Evolutionary conservation across 1,140 invertebrate genomes (phyloP).

Genomic region (Macrosteles quadrilineatus): DNA sequence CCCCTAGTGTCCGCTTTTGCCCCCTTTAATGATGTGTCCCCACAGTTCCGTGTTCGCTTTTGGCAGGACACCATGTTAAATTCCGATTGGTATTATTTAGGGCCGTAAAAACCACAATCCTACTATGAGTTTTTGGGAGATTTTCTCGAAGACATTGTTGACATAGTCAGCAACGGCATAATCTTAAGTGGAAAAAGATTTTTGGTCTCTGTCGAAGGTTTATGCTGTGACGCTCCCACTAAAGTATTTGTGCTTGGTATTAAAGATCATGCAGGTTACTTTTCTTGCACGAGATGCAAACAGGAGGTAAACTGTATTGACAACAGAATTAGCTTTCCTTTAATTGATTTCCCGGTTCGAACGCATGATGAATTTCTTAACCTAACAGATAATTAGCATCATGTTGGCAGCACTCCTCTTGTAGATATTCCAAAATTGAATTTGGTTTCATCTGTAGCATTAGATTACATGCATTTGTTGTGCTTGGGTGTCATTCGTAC

Average conservation of each 20-base stretch:
- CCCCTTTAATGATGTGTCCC: no score
- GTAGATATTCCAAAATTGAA: not conserved
- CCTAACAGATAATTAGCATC: not conserved
- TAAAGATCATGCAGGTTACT: not conserved
- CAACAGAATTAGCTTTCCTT: not conserved
- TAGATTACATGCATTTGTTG: not conserved
- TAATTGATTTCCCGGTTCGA: not conserved
- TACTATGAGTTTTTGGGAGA: no score
- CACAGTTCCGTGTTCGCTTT: no score
- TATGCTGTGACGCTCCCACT: not conserved
- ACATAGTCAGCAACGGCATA: no score
- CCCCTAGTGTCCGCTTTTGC: no score
- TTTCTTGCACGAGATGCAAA: not conserved
- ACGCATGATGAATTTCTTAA: not conserved
- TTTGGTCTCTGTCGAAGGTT: not conserved
- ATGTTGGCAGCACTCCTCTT: not conserved
- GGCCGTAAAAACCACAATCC: no score
- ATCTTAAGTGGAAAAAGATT: not conserved
- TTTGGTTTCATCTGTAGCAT: not conserved
- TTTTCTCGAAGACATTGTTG: no score
- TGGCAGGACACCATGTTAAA: no score
- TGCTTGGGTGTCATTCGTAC: not conserved
- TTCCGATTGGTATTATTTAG: no score
- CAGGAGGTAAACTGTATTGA: not conserved
- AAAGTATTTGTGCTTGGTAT: not conserved